Base-by-base conservation (phyloP, 2,797 vertebrate species). In the Semaprochilodus insignis region DNA sequence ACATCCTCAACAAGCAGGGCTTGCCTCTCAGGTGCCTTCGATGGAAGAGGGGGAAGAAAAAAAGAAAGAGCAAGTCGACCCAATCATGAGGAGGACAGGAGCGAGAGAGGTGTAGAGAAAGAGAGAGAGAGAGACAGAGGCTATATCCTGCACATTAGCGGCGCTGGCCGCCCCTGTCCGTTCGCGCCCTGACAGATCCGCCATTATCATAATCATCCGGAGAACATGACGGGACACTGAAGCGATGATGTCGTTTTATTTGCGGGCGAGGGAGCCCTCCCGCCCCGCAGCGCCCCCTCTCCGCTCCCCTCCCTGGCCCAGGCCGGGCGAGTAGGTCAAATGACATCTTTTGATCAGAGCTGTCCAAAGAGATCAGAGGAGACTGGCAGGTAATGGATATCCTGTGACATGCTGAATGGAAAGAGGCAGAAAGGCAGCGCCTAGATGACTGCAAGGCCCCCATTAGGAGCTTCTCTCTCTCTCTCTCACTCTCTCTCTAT, bases 231-330 rank as follows among this genome's bases (percentile, higher is more conserved):
- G 96, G 97, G 95, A 97, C 96, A 96, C 96, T 96, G 97, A 99
- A 99, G 96, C 96, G 97, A 99, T 99, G 97, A 97, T 99, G 98
- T 99, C 97, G 96, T 97, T 98, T 99, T 99, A 97, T 99, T 99
- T 99, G 97, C 96, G 96, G 96, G 95, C 91, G 91, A 96, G 94
- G 94, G 96, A 85, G 93, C 94, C 94, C 95, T 95, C 95, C 91
- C 90, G 91, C 19, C 71, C 27, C 25, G 8, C 36, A 81, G 77
- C 81, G 74, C 83, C 62, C 85, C 54, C 6, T 0, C 27, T 55
- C 4, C 78, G 81, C 87, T 62, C 73, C 62, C 71, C 82, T 70
- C 78, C 60, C 67, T n/a, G 21, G 63, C 66, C 66, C 60, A 25
- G 66, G 54, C 78, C 51, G 36, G 65, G 74, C 90, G 95, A 97